Conservation (phyloP, 2,797 vertebrate genomes). For the Diplodus sargus region DNA sequence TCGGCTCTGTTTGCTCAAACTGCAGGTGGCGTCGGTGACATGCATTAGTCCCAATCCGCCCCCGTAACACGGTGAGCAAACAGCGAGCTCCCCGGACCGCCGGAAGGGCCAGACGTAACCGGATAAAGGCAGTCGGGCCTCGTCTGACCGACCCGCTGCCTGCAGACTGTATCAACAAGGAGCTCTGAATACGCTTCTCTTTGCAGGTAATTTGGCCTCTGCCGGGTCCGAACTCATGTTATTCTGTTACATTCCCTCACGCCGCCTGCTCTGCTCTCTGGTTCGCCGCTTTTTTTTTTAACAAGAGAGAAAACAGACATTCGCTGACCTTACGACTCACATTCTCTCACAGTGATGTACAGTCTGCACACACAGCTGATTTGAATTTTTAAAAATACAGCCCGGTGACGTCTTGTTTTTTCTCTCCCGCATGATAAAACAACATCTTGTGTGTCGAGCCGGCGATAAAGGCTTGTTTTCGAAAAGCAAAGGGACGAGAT, state of each 20-base stretch:
- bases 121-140: slow-evolving; percentile 63
- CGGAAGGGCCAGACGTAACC: slow-evolving; percentile 58
- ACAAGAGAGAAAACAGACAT: slow-evolving; percentile 49
- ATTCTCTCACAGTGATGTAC: slow-evolving; percentile 32
- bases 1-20: slow-evolving; percentile 65
- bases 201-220: slow-evolving; percentile 64
- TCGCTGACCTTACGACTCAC: slow-evolving; percentile 55
- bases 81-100: slow-evolving; percentile 23
- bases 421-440: background rate
- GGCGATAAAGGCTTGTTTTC: slow-evolving; percentile 31
- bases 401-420: slow-evolving; percentile 35
- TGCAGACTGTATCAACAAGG: slow-evolving; percentile 62
- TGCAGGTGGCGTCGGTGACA: slow-evolving; percentile 75
- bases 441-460: slow-evolving; percentile 18
- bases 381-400: slow-evolving; percentile 30
- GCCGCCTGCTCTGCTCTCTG: slow-evolving; percentile 26
- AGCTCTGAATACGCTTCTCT: slow-evolving; percentile 22
- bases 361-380: slow-evolving; percentile 35
- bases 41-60: slow-evolving; percentile 48
- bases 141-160: slow-evolving; percentile 40
- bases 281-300: slow-evolving; percentile 27
- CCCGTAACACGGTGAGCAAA: slow-evolving; percentile 40
- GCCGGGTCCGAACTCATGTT: slow-evolving; percentile 44
- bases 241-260: slow-evolving; percentile 64
- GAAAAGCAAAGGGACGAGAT: slow-evolving; percentile 28